Evolutionary conservation across 2,113 vertebrate genomes (phyloP), one percentile per base, ranked within the genome.

Genomic region (Bubo scandiacus): DNA sequence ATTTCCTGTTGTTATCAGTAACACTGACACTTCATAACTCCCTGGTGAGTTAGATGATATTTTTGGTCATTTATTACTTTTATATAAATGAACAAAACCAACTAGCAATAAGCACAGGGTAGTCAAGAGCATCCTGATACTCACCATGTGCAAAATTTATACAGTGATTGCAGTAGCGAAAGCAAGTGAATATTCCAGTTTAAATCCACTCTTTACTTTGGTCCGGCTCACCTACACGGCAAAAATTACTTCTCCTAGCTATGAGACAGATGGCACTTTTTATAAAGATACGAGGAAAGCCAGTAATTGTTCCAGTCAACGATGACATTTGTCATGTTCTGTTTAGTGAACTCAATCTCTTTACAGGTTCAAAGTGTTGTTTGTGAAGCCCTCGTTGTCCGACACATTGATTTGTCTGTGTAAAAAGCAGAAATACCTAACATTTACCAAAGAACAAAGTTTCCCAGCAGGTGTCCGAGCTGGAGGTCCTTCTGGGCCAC

Each of bases 1-100:
- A 95, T 97, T 97, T 97, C 96, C 97, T 96, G 91, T 97, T 96
- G 89, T 94, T 97, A 96, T 96, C 91, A 90, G 73, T 97, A 97
- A 92, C 29, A 1, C 63, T 86, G 95, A 54, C 91, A 91, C 71
- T 80, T 97, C 92, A 97, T 95, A 97, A 91, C 95, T 94, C 90
- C 67, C 81, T 11, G 6, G 45, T 47, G 84, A 77, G 47, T 78
- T 88, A 86, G 93, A 95, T 94, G 92, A 93, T 93, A 73, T 61
- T 93, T 90, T 59, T 90, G 52, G 47, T 75, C 77, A 51, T 91
- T 87, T 91, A 84, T 83, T 75, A n/a, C 78, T 82, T 95, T 81
- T 75, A 52, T 91, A 95, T 73, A 90, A 91, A 82, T 63, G 81
- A 87, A 81, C 23, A 67, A 36, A 77, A 86, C 66, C 38, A 78